Conservation (phyloP, 1,140 invertebrate species). For the Laupala kohalensis region DNA sequence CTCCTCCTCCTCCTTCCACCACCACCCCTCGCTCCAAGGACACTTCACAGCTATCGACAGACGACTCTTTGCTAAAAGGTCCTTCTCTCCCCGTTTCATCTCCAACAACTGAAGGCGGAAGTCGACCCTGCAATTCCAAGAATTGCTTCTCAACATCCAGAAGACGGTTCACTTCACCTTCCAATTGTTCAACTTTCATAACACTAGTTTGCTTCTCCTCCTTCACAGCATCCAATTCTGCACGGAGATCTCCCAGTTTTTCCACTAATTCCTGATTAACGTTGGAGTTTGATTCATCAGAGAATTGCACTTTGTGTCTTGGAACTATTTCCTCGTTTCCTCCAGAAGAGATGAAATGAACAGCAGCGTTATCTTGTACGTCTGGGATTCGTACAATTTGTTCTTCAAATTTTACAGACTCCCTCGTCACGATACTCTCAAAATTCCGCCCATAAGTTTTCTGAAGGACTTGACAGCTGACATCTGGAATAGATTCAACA, state of each 20-base stretch:
- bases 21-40: background rate
- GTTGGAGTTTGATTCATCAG: too few species aligned
- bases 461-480: too few species aligned
- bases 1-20: background rate
- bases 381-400: too few species aligned
- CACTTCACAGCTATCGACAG: background rate
- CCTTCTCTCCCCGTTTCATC: background rate
- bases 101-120: background rate
- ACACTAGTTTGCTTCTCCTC: background rate
- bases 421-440: too few species aligned
- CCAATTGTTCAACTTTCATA: background rate
- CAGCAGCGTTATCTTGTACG: too few species aligned
- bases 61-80: background rate
- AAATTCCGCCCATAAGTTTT: too few species aligned
- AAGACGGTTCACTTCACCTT: background rate
- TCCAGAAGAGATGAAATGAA: too few species aligned
- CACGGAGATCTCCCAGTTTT: background rate
- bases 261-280: background rate
- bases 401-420: too few species aligned
- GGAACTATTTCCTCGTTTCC: too few species aligned
- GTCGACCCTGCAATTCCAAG: background rate
- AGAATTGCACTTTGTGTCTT: too few species aligned
- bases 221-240: background rate
- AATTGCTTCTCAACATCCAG: background rate
- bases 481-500: background rate